Conservation (phyloP, 2,888 invertebrate species). For the Torymus tubicola region DNA sequence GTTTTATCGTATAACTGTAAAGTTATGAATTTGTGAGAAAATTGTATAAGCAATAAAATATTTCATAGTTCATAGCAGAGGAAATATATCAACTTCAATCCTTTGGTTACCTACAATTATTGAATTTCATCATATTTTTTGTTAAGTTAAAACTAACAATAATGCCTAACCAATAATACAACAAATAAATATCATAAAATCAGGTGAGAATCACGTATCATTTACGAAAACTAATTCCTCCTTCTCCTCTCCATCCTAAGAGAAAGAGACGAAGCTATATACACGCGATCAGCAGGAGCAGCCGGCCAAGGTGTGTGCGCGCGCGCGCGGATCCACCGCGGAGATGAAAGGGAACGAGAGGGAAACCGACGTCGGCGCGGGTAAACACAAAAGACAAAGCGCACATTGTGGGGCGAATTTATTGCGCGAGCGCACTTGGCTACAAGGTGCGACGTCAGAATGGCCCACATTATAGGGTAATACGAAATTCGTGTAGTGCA, state of each 20-base stretch:
- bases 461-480: slow-evolving; percentile 40
- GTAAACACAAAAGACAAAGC: slow-evolving; percentile 57
- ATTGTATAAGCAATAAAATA: too few relatives aligned
- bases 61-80: too few relatives aligned
- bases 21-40: too few relatives aligned
- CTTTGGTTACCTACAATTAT: too few relatives aligned
- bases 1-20: too few relatives aligned
- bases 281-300: too few relatives aligned
- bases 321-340: not conserved
- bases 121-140: too few relatives aligned
- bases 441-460: slow-evolving; percentile 46
- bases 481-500: slow-evolving; percentile 42
- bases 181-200: too few relatives aligned
- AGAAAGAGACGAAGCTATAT: not conserved
- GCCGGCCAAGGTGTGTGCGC: not conserved
- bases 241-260: not conserved
- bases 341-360: not conserved
- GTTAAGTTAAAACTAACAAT: too few relatives aligned
- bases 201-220: slow-evolving; percentile 35
- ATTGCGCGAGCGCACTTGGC: slow-evolving; percentile 57
- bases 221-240: slow-evolving; percentile 14
- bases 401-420: slow-evolving; percentile 64
- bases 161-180: too few relatives aligned
- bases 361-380: not conserved
- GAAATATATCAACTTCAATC: too few relatives aligned